Conservation (phyloP, 2,113 vertebrate species). For the Oxygymnocypris stewartii region DNA sequence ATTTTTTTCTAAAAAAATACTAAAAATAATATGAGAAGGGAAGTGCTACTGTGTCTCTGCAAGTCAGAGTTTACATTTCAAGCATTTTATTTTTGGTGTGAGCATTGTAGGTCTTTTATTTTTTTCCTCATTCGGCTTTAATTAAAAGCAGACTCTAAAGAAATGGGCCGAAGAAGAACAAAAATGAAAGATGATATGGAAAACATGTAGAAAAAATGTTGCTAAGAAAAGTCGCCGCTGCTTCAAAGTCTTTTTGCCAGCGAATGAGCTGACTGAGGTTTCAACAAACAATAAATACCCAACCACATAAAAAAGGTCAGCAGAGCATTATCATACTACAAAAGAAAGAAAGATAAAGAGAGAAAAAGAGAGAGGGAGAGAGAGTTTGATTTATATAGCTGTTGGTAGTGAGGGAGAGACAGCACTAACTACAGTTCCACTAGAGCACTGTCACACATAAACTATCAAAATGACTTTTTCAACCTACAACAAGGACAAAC, state of each 20-base stretch:
- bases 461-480: conserved; percentile 70
- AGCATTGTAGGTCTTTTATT: not conserved
- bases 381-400: conserved; percentile 25
- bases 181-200: conserved; percentile 1
- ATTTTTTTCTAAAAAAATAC: conserved; percentile 11
- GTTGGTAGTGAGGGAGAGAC: not conserved
- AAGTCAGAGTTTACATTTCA: conserved; percentile 12
- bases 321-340: conserved; percentile 7
- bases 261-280: not conserved
- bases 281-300: conserved; percentile 22
- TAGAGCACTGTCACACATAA: conserved; percentile 62
- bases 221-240: not conserved
- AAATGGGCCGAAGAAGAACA: not conserved
- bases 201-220: not conserved
- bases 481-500: conserved; percentile 73
- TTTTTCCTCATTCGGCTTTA: conserved; percentile 28
- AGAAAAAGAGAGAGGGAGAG: not conserved
- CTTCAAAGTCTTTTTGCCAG: conserved; percentile 5
- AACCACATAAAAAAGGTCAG: conserved; percentile 45
- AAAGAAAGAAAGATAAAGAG: not conserved
- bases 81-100: not conserved
- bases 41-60: not conserved
- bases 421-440: conserved; percentile 34
- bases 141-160: conserved; percentile 42
- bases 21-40: conserved; percentile 20